Conservation (phyloP, 2,888 invertebrate genomes). For the Dermolepida albohirtum region DNA sequence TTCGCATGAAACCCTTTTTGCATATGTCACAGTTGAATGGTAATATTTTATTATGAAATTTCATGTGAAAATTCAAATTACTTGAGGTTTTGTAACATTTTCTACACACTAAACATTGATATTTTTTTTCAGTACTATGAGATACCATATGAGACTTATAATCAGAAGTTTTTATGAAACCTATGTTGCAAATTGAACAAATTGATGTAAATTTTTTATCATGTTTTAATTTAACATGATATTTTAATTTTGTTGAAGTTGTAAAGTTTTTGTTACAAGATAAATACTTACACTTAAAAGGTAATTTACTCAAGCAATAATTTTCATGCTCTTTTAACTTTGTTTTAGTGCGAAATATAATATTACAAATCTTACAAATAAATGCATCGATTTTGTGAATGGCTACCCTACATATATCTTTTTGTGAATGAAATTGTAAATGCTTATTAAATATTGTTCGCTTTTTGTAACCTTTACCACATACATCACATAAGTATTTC, state of each 20-base stretch:
- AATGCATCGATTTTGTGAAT: slow-evolving; percentile 53
- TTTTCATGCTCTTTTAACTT: slow-evolving; percentile 61
- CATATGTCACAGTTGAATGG: slow-evolving; percentile 60
- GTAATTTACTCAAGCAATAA: slow-evolving; percentile 59
- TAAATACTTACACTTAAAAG: slow-evolving; percentile 56
- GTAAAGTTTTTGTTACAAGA: slow-evolving; percentile 61
- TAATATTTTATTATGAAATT: slow-evolving; percentile 58
- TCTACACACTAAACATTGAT: slow-evolving; percentile 59
- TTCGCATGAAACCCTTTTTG: slow-evolving; percentile 61
- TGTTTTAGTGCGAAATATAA: slow-evolving; percentile 58
- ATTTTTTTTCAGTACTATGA: slow-evolving; percentile 63
- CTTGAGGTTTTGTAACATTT: slow-evolving; percentile 62
- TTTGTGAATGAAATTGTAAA: slow-evolving; percentile 36
- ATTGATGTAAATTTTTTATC: slow-evolving; percentile 62
- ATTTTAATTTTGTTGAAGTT: slow-evolving; percentile 60
- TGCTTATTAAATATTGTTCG: slow-evolving; percentile 52
- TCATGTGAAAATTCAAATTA: slow-evolving; percentile 64
- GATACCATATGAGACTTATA: slow-evolving; percentile 62
- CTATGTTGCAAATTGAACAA: slow-evolving; percentile 63
- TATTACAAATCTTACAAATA: slow-evolving; percentile 58
- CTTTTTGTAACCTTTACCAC: slow-evolving; percentile 56
- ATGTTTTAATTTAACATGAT: slow-evolving; percentile 61
- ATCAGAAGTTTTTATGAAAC: slow-evolving; percentile 62
- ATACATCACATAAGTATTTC: slow-evolving; percentile 59
- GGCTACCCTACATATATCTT: slow-evolving; percentile 41